These are phyloP conservation scores for Carassius auratus DNA, from an alignment of 2,113 vertebrate species.

Conservation along the genomic window DNA sequence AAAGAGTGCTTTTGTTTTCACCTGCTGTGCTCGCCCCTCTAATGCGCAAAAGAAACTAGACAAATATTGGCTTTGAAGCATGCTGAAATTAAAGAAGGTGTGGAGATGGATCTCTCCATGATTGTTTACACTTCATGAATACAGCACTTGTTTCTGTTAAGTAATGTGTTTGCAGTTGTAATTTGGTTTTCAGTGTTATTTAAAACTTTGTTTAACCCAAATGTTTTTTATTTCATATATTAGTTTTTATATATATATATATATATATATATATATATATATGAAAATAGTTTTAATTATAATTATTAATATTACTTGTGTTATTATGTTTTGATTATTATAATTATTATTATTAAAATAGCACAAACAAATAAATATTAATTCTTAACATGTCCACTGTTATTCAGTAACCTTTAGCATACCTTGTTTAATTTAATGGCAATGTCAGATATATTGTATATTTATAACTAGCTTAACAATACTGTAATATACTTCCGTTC, in stretches of 20 bases:
- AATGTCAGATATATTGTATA: too few relatives aligned
- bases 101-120: background rate
- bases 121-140: background rate
- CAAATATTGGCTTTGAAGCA: constrained; percentile 35
- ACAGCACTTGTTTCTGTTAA: background rate
- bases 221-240: too few relatives aligned
- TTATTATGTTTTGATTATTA: too few relatives aligned
- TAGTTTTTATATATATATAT: too few relatives aligned
- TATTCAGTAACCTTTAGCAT: background rate
- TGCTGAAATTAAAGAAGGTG: constrained; percentile 1
- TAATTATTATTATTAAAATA: too few relatives aligned
- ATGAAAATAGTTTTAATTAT: too few relatives aligned
- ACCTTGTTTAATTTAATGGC: too few relatives aligned
- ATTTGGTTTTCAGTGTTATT: background rate
- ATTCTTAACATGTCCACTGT: too few relatives aligned
- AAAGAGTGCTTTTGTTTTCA: background rate
- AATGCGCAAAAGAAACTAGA: background rate
- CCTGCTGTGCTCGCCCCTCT: background rate
- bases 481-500: constrained; percentile 18
- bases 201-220: too few relatives aligned
- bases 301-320: too few relatives aligned
- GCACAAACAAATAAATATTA: background rate
- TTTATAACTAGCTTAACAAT: constrained; percentile 6
- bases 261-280: too few relatives aligned
- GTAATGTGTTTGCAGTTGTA: background rate